phyloP scores from a whole-genome alignment of 2,888 invertebrate genomes.

The Dendrolimus pini region DNA sequence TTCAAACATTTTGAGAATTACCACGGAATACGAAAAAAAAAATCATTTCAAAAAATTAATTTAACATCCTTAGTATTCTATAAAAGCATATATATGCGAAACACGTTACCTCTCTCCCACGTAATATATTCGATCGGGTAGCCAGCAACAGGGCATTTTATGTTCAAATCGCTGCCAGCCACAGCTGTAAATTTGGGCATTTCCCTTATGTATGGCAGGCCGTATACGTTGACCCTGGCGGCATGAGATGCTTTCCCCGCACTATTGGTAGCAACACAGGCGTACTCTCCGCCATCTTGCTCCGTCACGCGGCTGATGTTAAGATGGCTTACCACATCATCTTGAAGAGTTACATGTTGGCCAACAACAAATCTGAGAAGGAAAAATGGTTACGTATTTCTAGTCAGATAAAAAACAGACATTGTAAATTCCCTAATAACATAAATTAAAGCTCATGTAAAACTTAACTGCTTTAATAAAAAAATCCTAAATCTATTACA shows the following conservation, averaged over 20 bases:
- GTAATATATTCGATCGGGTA: constrained; percentile 91
- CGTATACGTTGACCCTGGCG: constrained; percentile 92
- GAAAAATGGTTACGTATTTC: not conserved
- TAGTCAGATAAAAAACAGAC: too few relatives aligned
- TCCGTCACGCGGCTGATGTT: constrained; percentile 92
- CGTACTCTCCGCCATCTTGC: constrained; percentile 93
- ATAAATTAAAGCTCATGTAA: too few relatives aligned
- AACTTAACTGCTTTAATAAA: too few relatives aligned
- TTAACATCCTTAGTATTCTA: too few relatives aligned
- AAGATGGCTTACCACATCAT: constrained; percentile 94
- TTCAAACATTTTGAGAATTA: too few relatives aligned
- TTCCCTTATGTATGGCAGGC: constrained; percentile 88
- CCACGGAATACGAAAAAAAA: too few relatives aligned
- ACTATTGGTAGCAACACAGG: constrained; percentile 89
- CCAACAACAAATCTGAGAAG: constrained; percentile 87
- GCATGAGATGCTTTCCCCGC: constrained; percentile 89
- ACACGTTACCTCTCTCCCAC: constrained; percentile 89
- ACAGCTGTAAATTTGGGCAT: constrained; percentile 94
- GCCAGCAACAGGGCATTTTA: constrained; percentile 93
- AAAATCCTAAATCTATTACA: too few relatives aligned
- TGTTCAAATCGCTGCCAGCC: constrained; percentile 87
- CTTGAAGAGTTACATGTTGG: constrained; percentile 93
- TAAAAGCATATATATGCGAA: too few relatives aligned
- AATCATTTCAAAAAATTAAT: too few relatives aligned
- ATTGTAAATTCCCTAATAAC: too few relatives aligned